Conservation (phyloP, 2,797 vertebrate genomes). For the Poecilia wingei region DNA sequence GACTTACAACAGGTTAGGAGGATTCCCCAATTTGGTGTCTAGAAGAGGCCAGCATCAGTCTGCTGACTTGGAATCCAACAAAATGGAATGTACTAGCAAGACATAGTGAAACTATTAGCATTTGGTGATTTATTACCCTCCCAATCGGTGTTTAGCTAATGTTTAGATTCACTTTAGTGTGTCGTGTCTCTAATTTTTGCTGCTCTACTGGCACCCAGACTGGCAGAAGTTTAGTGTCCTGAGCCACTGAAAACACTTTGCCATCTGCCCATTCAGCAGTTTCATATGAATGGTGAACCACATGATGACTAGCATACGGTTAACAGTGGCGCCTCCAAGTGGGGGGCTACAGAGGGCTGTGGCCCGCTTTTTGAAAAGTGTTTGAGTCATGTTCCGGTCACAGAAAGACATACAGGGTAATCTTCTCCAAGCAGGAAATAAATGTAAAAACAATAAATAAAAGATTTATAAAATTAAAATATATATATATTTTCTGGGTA, state of each 20-base stretch:
- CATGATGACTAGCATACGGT: neutral
- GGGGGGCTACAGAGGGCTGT: no score
- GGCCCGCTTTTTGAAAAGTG: no score
- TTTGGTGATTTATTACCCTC: neutral
- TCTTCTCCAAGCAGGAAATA: no score
- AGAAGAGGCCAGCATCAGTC: constrained; percentile 12
- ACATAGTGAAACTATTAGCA: neutral
- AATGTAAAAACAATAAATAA: no score
- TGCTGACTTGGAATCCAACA: constrained; percentile 6
- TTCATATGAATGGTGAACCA: neutral
- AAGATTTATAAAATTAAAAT: no score
- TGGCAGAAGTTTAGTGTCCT: neutral
- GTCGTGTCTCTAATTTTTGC: neutral
- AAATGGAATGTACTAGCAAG: constrained; percentile 12
- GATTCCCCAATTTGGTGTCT: constrained; percentile 18
- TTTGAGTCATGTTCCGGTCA: no score
- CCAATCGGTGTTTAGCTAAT: neutral
- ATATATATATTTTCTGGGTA: no score
- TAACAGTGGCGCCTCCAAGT: neutral
- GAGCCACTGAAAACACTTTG: neutral
- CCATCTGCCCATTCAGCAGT: neutral
- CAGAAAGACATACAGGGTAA: no score
- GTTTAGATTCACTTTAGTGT: neutral
- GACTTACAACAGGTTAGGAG: constrained; percentile 32
- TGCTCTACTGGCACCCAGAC: neutral